Evolutionary conservation across 2,888 invertebrate genomes (phyloP).

Genomic region (Thyatira batis): DNA sequence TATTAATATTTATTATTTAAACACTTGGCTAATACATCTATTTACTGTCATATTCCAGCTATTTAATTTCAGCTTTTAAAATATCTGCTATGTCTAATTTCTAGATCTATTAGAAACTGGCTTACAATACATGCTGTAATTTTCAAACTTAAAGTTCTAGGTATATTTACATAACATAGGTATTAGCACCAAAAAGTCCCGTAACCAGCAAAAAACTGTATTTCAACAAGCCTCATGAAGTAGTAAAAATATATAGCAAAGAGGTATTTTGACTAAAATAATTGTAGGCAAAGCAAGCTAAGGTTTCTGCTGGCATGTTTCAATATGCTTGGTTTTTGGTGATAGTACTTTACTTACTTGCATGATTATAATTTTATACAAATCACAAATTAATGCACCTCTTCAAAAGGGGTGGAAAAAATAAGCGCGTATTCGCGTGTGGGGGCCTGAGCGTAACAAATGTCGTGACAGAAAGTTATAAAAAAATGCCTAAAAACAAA

Average conservation of each 20-base stretch:
- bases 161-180: too few species aligned
- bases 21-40: background rate
- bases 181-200: too few species aligned
- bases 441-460: background rate
- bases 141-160: too few species aligned
- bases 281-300: too few species aligned
- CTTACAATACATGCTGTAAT: too few species aligned
- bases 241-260: too few species aligned
- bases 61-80: background rate
- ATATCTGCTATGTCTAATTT: background rate
- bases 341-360: background rate
- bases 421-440: background rate
- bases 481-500: constrained; percentile 3
- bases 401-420: background rate
- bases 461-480: background rate
- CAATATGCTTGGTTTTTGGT: too few species aligned
- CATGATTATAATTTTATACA: background rate
- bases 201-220: too few species aligned
- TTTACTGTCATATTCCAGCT: background rate
- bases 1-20: background rate
- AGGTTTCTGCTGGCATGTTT: too few species aligned
- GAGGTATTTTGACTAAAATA: too few species aligned
- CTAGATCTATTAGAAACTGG: too few species aligned
- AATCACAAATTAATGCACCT: background rate
- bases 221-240: too few species aligned